Evolutionary conservation across 2,888 invertebrate genomes (phyloP).

Genomic region (Apocheima hispidaria): DNA sequence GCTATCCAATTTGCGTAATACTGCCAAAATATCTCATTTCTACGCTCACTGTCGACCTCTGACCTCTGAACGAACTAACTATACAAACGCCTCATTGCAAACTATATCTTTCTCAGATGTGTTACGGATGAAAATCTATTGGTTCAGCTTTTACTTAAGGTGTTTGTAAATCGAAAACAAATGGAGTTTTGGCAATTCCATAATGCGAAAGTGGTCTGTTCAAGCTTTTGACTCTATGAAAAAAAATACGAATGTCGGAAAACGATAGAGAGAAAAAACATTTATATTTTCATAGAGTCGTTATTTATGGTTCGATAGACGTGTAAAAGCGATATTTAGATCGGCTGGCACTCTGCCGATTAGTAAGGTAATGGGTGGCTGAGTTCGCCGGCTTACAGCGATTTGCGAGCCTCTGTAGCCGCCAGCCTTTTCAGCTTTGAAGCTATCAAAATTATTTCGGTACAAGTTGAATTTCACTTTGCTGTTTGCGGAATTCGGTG

Average conservation of each 20-base stretch:
- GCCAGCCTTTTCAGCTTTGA: slow-evolving; percentile 81
- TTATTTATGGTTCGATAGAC: slow-evolving; percentile 84
- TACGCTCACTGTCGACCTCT: slow-evolving; percentile 76
- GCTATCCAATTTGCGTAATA: slow-evolving; percentile 87
- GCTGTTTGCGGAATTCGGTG: slow-evolving; percentile 33
- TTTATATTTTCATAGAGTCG: slow-evolving; percentile 85
- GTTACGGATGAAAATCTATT: slow-evolving; percentile 51
- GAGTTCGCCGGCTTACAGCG: slow-evolving; percentile 64
- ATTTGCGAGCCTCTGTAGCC: slow-evolving; percentile 60
- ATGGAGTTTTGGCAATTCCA: slow-evolving; percentile 86
- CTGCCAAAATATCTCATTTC: slow-evolving; percentile 87
- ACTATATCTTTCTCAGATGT: slow-evolving; percentile 38
- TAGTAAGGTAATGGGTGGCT: slow-evolving; percentile 70
- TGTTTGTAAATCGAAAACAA: slow-evolving; percentile 60
- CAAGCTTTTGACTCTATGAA: slow-evolving; percentile 86
- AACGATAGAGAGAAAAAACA: slow-evolving; percentile 85
- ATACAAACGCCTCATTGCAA: slow-evolving; percentile 41
- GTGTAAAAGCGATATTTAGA: slow-evolving; percentile 84
- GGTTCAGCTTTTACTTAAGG: slow-evolving; percentile 46
- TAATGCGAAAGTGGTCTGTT: slow-evolving; percentile 86
- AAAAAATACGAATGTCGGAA: slow-evolving; percentile 82
- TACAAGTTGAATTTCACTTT: slow-evolving; percentile 62
- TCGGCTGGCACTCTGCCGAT: slow-evolving; percentile 83
- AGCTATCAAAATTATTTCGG: slow-evolving; percentile 79
- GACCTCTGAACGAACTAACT: slow-evolving; percentile 56